phyloP scores from a whole-genome alignment of 2,888 invertebrate species.

The Cephus runcator region DNA sequence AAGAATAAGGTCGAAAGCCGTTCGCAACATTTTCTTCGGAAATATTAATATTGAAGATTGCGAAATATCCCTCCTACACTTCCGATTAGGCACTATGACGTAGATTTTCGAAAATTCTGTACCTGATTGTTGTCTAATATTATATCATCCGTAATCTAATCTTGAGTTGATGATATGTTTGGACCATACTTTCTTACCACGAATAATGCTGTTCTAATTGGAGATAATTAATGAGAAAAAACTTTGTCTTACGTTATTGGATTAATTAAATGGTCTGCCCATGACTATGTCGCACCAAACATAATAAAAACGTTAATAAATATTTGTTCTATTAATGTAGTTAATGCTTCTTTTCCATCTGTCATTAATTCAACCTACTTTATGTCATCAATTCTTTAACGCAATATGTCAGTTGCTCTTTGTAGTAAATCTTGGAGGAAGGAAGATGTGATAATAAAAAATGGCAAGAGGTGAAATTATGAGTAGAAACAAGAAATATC shows the following conservation, averaged over 20 bases:
- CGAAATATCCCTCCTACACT: background rate
- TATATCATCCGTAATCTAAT: background rate
- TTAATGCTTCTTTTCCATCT: background rate
- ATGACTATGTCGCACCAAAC: background rate
- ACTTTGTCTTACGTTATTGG: conserved; percentile 9
- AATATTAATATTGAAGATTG: background rate
- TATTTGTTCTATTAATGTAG: background rate
- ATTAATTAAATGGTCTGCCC: background rate
- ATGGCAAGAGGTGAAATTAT: background rate
- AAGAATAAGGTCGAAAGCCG: background rate
- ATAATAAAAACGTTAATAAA: background rate
- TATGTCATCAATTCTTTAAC: background rate
- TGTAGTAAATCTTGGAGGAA: background rate
- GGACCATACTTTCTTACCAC: background rate
- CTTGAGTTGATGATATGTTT: background rate
- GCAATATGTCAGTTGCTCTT: background rate
- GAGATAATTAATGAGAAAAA: conserved; percentile 4
- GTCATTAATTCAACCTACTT: background rate
- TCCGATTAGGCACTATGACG: background rate
- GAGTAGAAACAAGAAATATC: conserved; percentile 29
- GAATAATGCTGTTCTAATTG: background rate
- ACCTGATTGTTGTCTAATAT: background rate
- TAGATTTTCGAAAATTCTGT: background rate
- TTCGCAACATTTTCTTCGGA: background rate
- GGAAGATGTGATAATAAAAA: background rate